phyloP scores from a whole-genome alignment of 2,797 vertebrate species.

The Streptopelia turtur region DNA sequence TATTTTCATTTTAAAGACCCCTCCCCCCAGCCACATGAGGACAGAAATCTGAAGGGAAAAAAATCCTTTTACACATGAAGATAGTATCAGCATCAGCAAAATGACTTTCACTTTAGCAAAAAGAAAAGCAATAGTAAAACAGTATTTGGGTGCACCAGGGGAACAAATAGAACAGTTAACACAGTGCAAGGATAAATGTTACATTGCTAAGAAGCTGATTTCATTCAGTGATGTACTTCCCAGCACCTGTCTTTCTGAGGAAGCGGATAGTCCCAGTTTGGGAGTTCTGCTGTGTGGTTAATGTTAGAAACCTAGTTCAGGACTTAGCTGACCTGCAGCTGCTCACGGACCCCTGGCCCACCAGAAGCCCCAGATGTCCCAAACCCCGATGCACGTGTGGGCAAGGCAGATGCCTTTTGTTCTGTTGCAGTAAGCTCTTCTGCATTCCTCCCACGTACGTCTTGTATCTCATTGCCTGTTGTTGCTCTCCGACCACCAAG shows the following conservation, averaged over 20 bases:
- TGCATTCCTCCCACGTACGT: constrained; percentile 33
- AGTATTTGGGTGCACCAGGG: not conserved
- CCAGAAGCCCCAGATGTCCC: not conserved
- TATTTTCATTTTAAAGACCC: not conserved
- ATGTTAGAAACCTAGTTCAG: accelerated
- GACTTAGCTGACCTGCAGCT: accelerated
- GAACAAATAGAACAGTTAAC: not conserved
- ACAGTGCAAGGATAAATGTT: accelerated
- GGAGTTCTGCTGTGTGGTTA: not conserved
- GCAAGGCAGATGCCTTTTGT: not conserved
- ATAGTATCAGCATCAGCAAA: not conserved
- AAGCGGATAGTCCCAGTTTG: accelerated
- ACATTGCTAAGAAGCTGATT: not conserved
- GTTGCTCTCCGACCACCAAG: not conserved
- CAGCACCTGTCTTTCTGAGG: not conserved
- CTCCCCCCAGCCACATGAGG: not conserved
- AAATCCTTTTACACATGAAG: not conserved
- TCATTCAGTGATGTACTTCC: not conserved
- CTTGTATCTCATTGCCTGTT: not conserved
- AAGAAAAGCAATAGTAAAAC: not conserved
- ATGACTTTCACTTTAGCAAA: not conserved
- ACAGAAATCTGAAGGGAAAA: not conserved
- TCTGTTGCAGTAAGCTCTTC: not conserved
- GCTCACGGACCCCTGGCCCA: not conserved
- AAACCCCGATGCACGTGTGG: not conserved